These are phyloP conservation scores for Sturnira hondurensis DNA, from an alignment of 2,113 vertebrate genomes.

Conservation along the genomic window DNA sequence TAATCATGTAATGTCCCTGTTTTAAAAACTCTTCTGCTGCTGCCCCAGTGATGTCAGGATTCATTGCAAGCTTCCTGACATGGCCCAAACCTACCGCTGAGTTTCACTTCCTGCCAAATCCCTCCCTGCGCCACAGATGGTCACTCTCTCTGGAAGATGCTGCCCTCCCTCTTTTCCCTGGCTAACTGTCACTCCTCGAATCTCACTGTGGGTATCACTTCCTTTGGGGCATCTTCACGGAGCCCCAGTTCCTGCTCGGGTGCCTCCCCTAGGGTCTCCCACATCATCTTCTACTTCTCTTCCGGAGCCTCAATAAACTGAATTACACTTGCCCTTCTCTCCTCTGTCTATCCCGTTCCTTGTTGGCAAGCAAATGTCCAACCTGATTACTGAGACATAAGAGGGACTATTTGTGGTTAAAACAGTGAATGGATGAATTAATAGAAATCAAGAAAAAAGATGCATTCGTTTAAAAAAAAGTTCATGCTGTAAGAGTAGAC, in stretches of 20 bases:
- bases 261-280: not conserved
- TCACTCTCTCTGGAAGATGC: not conserved
- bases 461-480: not conserved
- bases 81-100: not conserved
- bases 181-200: not conserved
- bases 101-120: not conserved
- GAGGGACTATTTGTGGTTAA: not conserved
- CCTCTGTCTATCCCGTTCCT: not conserved
- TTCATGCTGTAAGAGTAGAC: not conserved
- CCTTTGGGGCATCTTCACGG: not conserved
- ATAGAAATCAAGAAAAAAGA: not conserved
- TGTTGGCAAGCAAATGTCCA: not conserved
- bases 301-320: not conserved
- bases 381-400: not conserved
- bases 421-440: not conserved
- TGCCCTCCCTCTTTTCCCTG: not conserved
- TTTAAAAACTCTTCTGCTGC: not conserved
- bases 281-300: not conserved
- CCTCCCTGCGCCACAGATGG: not conserved
- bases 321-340: not conserved
- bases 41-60: not conserved
- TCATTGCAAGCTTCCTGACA: not conserved
- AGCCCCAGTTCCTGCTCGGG: not conserved
- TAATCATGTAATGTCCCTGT: not conserved
- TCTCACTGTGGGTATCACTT: not conserved